phyloP scores from a whole-genome alignment of 2,888 invertebrate genomes.

The Acleris holmiana region DNA sequence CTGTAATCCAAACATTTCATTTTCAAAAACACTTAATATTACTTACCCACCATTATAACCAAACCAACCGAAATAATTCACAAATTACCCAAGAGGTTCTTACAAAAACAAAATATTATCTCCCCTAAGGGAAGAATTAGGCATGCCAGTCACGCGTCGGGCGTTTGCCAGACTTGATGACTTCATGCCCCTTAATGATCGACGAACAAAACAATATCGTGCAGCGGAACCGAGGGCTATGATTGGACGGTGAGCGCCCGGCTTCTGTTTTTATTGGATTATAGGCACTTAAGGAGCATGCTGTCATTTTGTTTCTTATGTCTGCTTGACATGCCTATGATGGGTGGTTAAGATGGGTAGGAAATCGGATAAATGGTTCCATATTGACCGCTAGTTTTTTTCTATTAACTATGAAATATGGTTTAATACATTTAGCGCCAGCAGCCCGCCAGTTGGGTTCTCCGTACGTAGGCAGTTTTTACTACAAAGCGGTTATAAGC shows the following conservation, averaged over 20 bases:
- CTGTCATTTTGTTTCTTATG: slow-evolving; percentile 19
- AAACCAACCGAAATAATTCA: slow-evolving; percentile 26
- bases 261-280: slow-evolving; percentile 40
- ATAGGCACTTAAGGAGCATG: slow-evolving; percentile 31
- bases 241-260: slow-evolving; percentile 31
- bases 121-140: slow-evolving; percentile 46
- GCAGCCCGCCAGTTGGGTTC: too few relatives aligned
- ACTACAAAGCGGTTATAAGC: too few relatives aligned
- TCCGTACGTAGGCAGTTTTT: too few relatives aligned
- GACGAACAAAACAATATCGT: slow-evolving; percentile 50
- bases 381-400: too few relatives aligned
- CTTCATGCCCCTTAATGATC: slow-evolving; percentile 59
- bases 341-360: slow-evolving; percentile 1
- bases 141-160: slow-evolving; percentile 53
- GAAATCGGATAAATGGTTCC: not conserved
- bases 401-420: too few relatives aligned
- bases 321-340: slow-evolving; percentile 6
- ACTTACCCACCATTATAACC: slow-evolving; percentile 11
- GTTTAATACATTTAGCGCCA: too few relatives aligned
- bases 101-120: slow-evolving; percentile 37
- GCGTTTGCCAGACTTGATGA: slow-evolving; percentile 57
- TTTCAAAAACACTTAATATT: slow-evolving; percentile 6
- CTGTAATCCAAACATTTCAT: too few relatives aligned
- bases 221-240: slow-evolving; percentile 31
- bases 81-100: slow-evolving; percentile 31